Conservation (phyloP, 2,888 invertebrate genomes). For the Leptinotarsa peninsularis region DNA sequence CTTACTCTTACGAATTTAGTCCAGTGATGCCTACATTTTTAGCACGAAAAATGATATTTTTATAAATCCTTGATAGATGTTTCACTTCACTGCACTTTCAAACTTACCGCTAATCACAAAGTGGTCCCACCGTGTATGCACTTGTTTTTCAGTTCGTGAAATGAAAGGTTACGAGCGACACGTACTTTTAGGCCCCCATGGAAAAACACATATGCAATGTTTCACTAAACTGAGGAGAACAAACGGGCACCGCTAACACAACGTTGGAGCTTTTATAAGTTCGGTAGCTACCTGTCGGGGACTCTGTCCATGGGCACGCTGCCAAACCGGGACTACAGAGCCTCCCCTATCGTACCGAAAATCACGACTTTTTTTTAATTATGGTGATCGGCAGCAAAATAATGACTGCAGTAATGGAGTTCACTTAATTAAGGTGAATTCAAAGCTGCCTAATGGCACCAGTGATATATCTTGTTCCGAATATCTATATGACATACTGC, state of each 20-base stretch:
- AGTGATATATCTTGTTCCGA: no score
- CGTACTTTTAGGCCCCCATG: slow-evolving; percentile 62
- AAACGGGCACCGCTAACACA: slow-evolving; percentile 70
- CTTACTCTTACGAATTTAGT: slow-evolving; percentile 8
- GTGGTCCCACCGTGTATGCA: slow-evolving; percentile 63
- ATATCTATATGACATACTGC: no score
- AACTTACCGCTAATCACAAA: slow-evolving; percentile 64
- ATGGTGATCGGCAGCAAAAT: background rate
- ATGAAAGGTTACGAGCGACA: slow-evolving; percentile 51
- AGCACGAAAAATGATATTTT: slow-evolving; percentile 3
- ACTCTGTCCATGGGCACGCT: slow-evolving; percentile 59
- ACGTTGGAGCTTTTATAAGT: slow-evolving; percentile 72
- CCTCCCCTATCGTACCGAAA: slow-evolving; percentile 28
- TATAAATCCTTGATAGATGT: slow-evolving; percentile 8
- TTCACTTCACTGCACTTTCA: slow-evolving; percentile 53
- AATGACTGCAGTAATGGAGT: background rate
- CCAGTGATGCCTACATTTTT: slow-evolving; percentile 5
- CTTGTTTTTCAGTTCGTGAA: slow-evolving; percentile 47
- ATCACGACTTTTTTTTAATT: background rate
- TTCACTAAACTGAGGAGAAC: slow-evolving; percentile 62
- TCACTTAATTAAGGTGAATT: no score
- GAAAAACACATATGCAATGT: slow-evolving; percentile 47
- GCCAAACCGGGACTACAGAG: slow-evolving; percentile 58
- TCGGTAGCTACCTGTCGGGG: slow-evolving; percentile 70
- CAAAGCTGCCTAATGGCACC: no score